Conservation (phyloP, 1,140 invertebrate genomes). For the Thalassaphorura encarpata region DNA sequence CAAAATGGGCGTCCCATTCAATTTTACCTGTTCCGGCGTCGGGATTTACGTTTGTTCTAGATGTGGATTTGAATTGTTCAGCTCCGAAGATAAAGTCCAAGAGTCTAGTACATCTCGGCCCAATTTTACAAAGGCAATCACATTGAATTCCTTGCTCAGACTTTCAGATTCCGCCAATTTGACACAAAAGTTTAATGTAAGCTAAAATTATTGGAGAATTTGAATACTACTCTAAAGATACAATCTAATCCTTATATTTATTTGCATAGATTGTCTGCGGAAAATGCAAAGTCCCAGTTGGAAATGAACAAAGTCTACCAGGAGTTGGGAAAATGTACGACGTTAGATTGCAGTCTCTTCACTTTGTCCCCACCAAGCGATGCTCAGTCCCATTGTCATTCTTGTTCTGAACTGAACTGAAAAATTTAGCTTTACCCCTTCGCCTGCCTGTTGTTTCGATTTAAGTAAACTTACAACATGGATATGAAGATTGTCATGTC, state of each 20-base stretch:
- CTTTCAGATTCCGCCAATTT: no score
- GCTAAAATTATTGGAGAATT: neutral
- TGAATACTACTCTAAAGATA: neutral
- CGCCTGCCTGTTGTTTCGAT: no score
- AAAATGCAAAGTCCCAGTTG: constrained; percentile 10
- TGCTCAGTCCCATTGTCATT: constrained; percentile 16
- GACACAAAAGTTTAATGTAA: neutral
- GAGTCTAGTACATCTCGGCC: neutral
- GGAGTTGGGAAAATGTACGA: neutral
- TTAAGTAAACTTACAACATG: no score
- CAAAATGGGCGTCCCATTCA: constrained; percentile 11
- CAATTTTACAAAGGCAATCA: constrained; percentile 1
- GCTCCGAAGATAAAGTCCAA: constrained; percentile 1
- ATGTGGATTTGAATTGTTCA: constrained; percentile 12
- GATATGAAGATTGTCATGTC: no score
- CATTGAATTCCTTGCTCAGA: neutral
- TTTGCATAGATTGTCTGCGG: constrained; percentile 12
- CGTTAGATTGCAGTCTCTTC: neutral
- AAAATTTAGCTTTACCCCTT: no score
- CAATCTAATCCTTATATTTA: neutral
- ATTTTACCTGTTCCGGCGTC: constrained; percentile 4
- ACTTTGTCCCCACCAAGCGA: neutral
- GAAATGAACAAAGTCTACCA: neutral
- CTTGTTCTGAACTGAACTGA: constrained; percentile 11
- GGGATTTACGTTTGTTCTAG: constrained; percentile 13